A percentile compares a stretch with the other conserved stretches of the same genome.
phyloP scores from a whole-genome alignment of 2,888 invertebrate genomes.

The Podabrus alpinus region DNA sequence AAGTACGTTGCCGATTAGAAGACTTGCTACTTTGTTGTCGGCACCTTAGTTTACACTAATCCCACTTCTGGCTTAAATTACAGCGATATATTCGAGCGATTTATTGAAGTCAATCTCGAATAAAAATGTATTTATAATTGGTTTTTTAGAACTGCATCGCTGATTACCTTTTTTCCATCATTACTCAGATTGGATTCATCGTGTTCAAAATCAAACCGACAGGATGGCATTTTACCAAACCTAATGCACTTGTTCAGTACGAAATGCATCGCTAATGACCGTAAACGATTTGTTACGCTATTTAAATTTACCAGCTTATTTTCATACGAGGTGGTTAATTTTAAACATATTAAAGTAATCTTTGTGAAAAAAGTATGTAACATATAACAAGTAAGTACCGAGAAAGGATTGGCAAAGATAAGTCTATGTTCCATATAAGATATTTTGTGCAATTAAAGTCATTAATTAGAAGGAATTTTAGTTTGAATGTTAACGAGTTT shows the following conservation, averaged over 20 bases:
- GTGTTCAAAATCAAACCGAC: not conserved
- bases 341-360: not conserved
- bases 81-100: not conserved
- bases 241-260: not conserved
- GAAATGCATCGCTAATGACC: not conserved
- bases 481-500: slow-evolving; percentile 16
- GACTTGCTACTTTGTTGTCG: not conserved
- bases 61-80: not conserved
- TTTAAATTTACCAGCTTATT: not conserved
- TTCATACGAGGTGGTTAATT: not conserved
- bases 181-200: not conserved
- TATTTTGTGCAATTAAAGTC: slow-evolving; percentile 26
- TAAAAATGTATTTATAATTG: not conserved
- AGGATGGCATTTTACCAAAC: not conserved
- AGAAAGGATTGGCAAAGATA: not conserved
- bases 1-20: not conserved
- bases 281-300: slow-evolving; percentile 17
- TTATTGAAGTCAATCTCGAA: not conserved
- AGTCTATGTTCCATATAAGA: slow-evolving; percentile 18
- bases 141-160: not conserved
- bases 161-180: not conserved
- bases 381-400: not conserved
- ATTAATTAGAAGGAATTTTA: slow-evolving; percentile 30
- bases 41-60: not conserved
- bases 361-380: not conserved